Base-by-base conservation (phyloP, 2,888 invertebrate genomes). In the Drosophila gaucha region DNA sequence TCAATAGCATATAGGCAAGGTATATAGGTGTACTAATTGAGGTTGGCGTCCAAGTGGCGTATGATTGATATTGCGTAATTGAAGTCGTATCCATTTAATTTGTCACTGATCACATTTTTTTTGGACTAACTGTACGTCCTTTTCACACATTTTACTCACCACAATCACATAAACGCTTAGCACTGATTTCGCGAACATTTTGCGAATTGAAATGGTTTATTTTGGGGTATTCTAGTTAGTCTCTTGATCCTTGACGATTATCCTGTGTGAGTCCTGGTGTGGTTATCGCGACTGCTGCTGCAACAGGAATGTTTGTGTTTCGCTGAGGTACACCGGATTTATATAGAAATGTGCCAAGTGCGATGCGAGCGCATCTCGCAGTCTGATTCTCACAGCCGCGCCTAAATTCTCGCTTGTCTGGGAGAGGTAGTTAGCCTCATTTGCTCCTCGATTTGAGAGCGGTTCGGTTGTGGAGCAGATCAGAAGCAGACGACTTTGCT, bases 301-400 rank as follows among this genome's bases (percentile, higher is more conserved):
- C 86, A 89, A 88, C 90, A 90, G 91, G 90, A 91, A 87, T 91
- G 91, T 88, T 87, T 89, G 86, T 65, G 75, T 80, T 76, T 75
- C 76, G 80, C 63, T 80, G 74, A 64, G 71, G 65, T 63, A 76
- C 79, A 75, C 66, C 75, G 77, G 74, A 80, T 89, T 89, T 89
- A 89, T 90, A 89, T 89, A 89, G 74, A 74, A 80, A 74, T 74
- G 39, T 75, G 78, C 72, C 78, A 77, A 68, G 80, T 67, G 55
- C 66, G 62, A 50, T 46, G 66, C 31, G 76, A 71, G 76, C 72
- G 62, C 72, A 60, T 54, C 52, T 65, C 57, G 57, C 24, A 31
- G 33, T 44, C 44, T 30, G 65, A 68, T 78, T 83, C 78, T 78
- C 78, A 51, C 24, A 30, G 70, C 43, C 71, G 65, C 78, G 68